Evolutionary conservation across 2,113 vertebrate genomes (phyloP).

Genomic region (Meriones unguiculatus): DNA sequence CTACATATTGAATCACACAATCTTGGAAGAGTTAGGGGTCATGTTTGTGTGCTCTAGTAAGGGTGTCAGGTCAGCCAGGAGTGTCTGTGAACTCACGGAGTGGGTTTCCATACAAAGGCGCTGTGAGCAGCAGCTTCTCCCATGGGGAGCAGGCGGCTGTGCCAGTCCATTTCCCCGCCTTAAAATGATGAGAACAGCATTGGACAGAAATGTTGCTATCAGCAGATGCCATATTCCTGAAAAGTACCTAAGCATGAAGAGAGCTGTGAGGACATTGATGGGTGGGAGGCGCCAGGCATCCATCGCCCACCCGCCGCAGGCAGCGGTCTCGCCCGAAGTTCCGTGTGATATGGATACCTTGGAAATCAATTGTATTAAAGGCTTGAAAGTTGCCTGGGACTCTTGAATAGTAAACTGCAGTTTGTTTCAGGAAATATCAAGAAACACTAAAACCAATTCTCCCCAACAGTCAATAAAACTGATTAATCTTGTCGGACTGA

Average conservation of each 20-base stretch:
- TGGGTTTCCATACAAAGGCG: slow-evolving; percentile 60
- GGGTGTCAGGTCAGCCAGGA: slow-evolving; percentile 58
- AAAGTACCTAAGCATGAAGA: not conserved
- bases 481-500: not conserved
- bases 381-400: not conserved
- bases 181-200: slow-evolving; percentile 60
- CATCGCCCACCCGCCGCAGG: not conserved
- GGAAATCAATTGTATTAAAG: not conserved
- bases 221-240: slow-evolving; percentile 28
- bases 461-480: not conserved
- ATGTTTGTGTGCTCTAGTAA: slow-evolving; percentile 68
- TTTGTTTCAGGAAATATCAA: slow-evolving; percentile 5
- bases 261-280: not conserved
- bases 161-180: slow-evolving; percentile 32
- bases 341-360: not conserved
- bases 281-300: not conserved
- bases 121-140: slow-evolving; percentile 57
- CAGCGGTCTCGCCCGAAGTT: not conserved
- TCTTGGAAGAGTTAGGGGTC: slow-evolving; percentile 65
- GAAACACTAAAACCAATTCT: not conserved
- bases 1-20: slow-evolving; percentile 53
- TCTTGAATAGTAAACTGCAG: not conserved
- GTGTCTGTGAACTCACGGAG: slow-evolving; percentile 69
- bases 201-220: slow-evolving; percentile 51
- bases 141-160: slow-evolving; percentile 74